Evolutionary conservation across 2,797 vertebrate species (phyloP), one percentile per base, ranked within the genome.

Genomic region (Ceryle rudis): DNA sequence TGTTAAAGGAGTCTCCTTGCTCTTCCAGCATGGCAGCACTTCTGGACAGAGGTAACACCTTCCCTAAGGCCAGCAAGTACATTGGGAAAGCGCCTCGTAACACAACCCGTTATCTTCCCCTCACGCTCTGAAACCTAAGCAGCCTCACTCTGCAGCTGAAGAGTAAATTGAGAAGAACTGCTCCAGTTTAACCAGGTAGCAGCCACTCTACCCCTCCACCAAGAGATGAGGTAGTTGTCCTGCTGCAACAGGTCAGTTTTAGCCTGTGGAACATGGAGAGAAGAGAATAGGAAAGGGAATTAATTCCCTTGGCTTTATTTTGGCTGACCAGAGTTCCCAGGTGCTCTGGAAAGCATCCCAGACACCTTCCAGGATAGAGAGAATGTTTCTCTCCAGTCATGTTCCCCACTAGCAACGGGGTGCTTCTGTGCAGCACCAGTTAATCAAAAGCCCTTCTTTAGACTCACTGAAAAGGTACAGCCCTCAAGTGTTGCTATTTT

Each of bases 1-100:
- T 95, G 95, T 95, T 97, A 95, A 96, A 94, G 37, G 47, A 54
- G 28, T 0, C 10, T 33, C 46, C 62, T 88, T 1, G 6, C 39
- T 44, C 62, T 39, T 31, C 64, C 41, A 49, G 81, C 94, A 62
- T 0, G 22, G 81, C 81, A 71, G 41, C 0, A 0, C 51, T n/a
- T 61, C 54, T 11, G 26, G 28, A 1, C 1, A 3, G 28, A 42
- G 41, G 77, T 9, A 79, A 81, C 46, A 21, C 9, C 29, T 41
- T 74, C 26, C 1, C 2, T 14, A 20, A 44, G 20, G 77, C 77
- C 71, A 81, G 60, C 2, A 0, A 19, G 23, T 6, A 2, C 19
- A 5, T 1, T 6, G 46, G 74, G 18, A 7, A 83, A 44, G 25
- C 0, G 12, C 19, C 73, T 39, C 4, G 9, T 33, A 70, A 49